Percentiles rank a stretch among this genome's conserved stretches.
Conservation (phyloP, 2,888 invertebrate species). For the Thymelicus sylvestris region DNA sequence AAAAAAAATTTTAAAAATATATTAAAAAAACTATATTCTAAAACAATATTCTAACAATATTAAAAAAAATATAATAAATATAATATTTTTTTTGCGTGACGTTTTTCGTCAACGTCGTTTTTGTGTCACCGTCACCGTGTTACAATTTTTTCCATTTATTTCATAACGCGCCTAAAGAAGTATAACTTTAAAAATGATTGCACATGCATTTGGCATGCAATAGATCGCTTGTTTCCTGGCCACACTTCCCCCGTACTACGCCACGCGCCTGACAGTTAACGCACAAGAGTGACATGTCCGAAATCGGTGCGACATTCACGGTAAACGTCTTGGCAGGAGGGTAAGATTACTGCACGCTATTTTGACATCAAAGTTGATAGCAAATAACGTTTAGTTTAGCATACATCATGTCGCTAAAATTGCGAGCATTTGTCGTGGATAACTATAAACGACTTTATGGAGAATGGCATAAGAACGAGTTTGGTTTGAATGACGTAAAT, state of each 20-base stretch:
- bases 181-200: not conserved
- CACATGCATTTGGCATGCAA: not conserved
- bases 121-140: too few relatives aligned
- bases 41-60: too few relatives aligned
- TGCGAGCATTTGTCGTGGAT: not conserved
- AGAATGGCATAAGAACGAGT: not conserved
- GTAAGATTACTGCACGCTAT: conserved; percentile 47
- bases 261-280: conserved; percentile 67
- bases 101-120: too few relatives aligned
- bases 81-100: too few relatives aligned
- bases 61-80: too few relatives aligned
- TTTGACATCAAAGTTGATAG: conserved; percentile 29
- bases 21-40: too few relatives aligned
- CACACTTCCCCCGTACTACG: conserved; percentile 51
- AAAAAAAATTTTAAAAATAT: too few relatives aligned
- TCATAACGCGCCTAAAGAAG: too few relatives aligned
- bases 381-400: conserved; percentile 23
- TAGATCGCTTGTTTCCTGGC: conserved; percentile 51
- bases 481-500: conserved; percentile 7
- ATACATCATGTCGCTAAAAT: conserved; percentile 30
- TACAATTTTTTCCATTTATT: too few relatives aligned
- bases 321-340: conserved; percentile 71
- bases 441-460: conserved; percentile 7
- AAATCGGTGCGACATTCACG: conserved; percentile 80
- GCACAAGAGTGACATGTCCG: conserved; percentile 75